Conservation (phyloP, 2,113 vertebrate genomes). For the Pachyramphus minor region DNA sequence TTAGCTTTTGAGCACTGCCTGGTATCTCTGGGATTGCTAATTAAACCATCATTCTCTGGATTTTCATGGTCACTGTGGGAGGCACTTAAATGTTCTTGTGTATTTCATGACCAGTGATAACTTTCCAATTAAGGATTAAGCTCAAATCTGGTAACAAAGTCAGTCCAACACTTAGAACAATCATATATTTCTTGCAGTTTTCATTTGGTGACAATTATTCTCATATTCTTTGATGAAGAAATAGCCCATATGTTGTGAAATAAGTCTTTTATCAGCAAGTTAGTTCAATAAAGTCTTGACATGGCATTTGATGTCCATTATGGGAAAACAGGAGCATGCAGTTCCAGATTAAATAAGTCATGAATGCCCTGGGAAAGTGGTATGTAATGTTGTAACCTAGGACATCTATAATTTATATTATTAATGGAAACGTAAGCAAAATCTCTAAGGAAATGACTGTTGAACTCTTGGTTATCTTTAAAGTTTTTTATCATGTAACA, state of each 20-base stretch:
- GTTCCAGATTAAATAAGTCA: not conserved
- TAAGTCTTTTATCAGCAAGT: not conserved
- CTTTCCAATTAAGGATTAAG: slow-evolving; percentile 35
- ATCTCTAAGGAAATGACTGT: not conserved
- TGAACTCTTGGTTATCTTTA: not conserved
- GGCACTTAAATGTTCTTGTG: slow-evolving; percentile 2
- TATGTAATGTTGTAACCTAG: not conserved
- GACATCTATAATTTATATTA: not conserved
- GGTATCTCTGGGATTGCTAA: slow-evolving; percentile 26
- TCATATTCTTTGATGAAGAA: not conserved
- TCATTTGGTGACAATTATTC: not conserved
- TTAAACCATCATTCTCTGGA: slow-evolving; percentile 40
- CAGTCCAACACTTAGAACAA: not conserved
- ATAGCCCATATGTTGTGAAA: not conserved
- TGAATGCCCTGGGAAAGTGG: not conserved
- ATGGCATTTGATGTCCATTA: not conserved
- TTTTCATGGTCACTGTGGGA: slow-evolving; percentile 27
- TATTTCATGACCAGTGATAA: slow-evolving; percentile 26
- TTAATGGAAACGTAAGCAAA: not conserved
- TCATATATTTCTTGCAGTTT: not conserved
- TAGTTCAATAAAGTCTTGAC: not conserved
- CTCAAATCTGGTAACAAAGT: not conserved
- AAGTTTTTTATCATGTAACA: not conserved
- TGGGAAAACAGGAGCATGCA: not conserved
- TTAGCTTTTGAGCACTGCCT: not conserved